Percentiles rank a stretch among this genome's conserved stretches.
phyloP scores from a whole-genome alignment of 2,888 invertebrate genomes.

The Mythimna impura region DNA sequence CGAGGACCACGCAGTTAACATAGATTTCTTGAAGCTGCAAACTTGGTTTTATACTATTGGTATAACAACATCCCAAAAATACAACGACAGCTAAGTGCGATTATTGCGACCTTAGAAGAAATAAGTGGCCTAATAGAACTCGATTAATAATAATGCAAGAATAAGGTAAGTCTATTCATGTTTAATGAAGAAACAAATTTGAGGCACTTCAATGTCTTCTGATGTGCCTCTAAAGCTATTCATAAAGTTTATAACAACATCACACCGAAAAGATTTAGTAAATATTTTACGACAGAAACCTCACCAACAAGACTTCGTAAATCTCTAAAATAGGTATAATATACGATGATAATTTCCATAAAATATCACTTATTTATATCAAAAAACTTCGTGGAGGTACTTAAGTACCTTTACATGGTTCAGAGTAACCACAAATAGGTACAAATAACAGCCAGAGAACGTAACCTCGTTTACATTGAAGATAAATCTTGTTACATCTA shows the following conservation, averaged over 20 bases:
- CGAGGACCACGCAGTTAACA: too few species aligned
- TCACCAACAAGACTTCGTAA: neutral
- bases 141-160: neutral
- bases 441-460: neutral
- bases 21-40: too few species aligned
- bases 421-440: conserved; percentile 11
- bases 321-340: neutral
- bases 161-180: conserved; percentile 3
- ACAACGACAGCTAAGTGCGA: too few species aligned
- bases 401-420: neutral
- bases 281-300: neutral
- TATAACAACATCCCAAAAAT: too few species aligned
- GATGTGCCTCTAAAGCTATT: neutral
- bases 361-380: neutral
- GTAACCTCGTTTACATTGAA: conserved; percentile 10
- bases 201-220: conserved; percentile 10
- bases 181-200: conserved; percentile 2
- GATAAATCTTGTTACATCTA: conserved; percentile 20
- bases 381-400: neutral
- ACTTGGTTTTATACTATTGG: too few species aligned
- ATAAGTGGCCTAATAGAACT: neutral
- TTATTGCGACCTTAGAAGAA: too few species aligned
- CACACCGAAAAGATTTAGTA: neutral
- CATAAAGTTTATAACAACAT: neutral
- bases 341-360: neutral